A percentile compares a stretch with the other conserved stretches of the same genome.
Conservation (phyloP, 2,888 invertebrate species). For the Podabrus alpinus region DNA sequence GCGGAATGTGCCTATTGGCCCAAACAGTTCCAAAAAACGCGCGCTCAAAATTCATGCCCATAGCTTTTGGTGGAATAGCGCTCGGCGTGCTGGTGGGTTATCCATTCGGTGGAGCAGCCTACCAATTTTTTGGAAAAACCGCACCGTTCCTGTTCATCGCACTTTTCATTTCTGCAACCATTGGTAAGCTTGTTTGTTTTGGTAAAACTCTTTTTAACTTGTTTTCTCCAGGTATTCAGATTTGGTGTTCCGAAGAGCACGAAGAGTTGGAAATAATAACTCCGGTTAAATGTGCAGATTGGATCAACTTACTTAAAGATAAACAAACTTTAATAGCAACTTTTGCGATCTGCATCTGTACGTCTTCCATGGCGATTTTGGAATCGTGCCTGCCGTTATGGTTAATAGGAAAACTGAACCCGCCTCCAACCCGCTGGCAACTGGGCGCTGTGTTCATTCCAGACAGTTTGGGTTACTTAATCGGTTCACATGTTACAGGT, state of each 20-base stretch:
- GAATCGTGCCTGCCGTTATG: slow-evolving; percentile 85
- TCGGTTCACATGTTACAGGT: slow-evolving; percentile 80
- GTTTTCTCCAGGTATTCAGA: slow-evolving; percentile 40
- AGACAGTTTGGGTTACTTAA: slow-evolving; percentile 80
- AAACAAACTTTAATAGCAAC: slow-evolving; percentile 66
- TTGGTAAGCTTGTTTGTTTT: slow-evolving; percentile 49
- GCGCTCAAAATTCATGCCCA: slow-evolving; percentile 75
- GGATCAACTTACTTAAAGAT: slow-evolving; percentile 64
- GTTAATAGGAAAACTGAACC: slow-evolving; percentile 70
- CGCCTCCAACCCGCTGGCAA: slow-evolving; percentile 72
- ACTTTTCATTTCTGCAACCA: slow-evolving; percentile 59
- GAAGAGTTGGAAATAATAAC: slow-evolving; percentile 24
- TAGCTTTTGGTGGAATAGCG: slow-evolving; percentile 80
- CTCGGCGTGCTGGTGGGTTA: slow-evolving; percentile 81
- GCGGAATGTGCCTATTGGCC: slow-evolving; percentile 82
- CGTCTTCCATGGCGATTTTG: slow-evolving; percentile 80
- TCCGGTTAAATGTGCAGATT: slow-evolving; percentile 50
- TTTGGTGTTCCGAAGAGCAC: slow-evolving; percentile 34
- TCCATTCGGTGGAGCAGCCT: slow-evolving; percentile 78
- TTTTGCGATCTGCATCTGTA: slow-evolving; percentile 76
- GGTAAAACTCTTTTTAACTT: slow-evolving; percentile 11
- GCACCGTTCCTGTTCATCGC: slow-evolving; percentile 75
- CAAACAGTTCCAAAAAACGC: slow-evolving; percentile 59
- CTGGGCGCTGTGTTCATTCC: slow-evolving; percentile 83
- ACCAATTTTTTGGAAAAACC: slow-evolving; percentile 75